Evolutionary conservation across 2,113 vertebrate species (phyloP).

Genomic region (Pitta sordida): DNA sequence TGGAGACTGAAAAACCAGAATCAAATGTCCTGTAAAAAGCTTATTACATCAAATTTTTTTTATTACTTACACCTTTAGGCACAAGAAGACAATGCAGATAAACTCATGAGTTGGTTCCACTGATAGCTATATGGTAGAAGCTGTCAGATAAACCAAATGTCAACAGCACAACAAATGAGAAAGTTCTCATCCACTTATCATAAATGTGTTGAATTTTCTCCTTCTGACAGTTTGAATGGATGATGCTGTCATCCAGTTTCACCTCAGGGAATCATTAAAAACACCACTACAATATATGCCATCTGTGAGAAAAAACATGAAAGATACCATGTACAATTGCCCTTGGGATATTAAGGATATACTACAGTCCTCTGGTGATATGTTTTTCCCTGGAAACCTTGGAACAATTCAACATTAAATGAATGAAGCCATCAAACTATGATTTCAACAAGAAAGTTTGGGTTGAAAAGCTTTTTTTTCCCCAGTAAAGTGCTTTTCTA

Average conservation of each 20-base stretch:
- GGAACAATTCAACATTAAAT: background rate
- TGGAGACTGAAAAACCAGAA: background rate
- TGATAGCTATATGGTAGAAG: rapidly evolving
- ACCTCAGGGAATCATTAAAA: conserved; percentile 26
- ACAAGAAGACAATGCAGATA: background rate
- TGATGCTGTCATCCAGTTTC: background rate
- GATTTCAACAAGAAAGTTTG: background rate
- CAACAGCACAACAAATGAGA: background rate
- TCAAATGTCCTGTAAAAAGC: background rate
- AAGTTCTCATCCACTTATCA: background rate
- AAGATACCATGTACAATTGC: background rate
- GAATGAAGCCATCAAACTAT: background rate
- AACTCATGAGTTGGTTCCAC: background rate
- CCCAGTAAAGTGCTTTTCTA: background rate
- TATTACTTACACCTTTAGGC: background rate
- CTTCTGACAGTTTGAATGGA: background rate
- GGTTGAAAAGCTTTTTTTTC: background rate
- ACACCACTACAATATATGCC: background rate
- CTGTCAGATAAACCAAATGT: background rate
- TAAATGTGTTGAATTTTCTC: conserved; percentile 4
- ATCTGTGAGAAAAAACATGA: background rate
- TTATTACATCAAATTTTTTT: background rate
- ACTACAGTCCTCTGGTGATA: background rate
- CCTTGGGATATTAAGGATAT: background rate
- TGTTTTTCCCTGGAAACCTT: background rate